These are phyloP conservation scores for Drosophila kepulauana DNA, from an alignment of 1,140 invertebrate genomes.

Conservation along the genomic window DNA sequence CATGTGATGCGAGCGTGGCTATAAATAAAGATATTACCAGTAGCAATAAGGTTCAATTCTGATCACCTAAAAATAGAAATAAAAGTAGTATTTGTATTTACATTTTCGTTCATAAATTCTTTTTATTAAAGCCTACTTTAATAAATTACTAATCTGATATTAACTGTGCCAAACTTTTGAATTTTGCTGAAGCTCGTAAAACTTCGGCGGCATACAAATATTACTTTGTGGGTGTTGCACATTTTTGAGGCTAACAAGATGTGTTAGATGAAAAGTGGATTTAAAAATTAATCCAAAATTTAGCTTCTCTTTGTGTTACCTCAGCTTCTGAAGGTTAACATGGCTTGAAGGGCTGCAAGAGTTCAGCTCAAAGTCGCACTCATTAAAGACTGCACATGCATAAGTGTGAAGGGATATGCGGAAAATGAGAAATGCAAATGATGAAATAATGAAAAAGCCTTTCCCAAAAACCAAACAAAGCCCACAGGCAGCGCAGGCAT, in stretches of 20 bases:
- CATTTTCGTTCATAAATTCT: too few species aligned
- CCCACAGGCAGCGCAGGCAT: constrained; percentile 50
- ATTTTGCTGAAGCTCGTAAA: background rate
- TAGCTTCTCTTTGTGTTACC: background rate
- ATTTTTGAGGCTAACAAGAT: background rate
- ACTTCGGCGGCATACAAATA: constrained; percentile 7
- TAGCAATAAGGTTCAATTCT: background rate
- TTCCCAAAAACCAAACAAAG: constrained; percentile 48
- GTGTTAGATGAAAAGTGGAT: background rate
- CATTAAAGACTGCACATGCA: constrained; percentile 27
- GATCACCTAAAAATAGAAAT: background rate
- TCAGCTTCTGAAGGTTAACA: constrained; percentile 1
- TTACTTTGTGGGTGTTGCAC: constrained; percentile 1
- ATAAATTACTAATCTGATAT: too few species aligned
- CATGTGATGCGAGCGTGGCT: background rate
- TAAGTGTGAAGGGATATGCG: constrained; percentile 15
- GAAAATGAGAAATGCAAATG: constrained; percentile 79
- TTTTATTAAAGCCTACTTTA: too few species aligned
- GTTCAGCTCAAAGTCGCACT: constrained; percentile 9
- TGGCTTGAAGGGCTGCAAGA: background rate
- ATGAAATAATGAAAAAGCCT: constrained; percentile 67
- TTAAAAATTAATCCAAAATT: constrained; percentile 17
- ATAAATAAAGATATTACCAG: background rate
- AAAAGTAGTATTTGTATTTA: too few species aligned
- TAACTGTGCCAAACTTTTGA: too few species aligned